phyloP scores from a whole-genome alignment of 1,140 invertebrate species.

The Caerostris darwini region DNA sequence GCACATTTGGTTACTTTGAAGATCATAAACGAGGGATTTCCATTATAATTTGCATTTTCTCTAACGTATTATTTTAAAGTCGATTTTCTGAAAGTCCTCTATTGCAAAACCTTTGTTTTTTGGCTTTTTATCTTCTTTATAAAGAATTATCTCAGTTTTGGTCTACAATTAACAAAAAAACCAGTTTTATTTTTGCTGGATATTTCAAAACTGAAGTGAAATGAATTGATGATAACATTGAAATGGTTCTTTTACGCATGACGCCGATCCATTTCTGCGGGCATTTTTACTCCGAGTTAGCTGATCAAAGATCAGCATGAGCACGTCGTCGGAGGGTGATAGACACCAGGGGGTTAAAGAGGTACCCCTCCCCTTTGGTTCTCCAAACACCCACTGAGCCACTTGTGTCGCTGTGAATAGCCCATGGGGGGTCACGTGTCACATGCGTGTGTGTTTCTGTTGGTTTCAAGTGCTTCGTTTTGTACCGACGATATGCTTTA shows the following conservation, averaged over 20 bases:
- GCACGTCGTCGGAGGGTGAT: conserved; percentile 6
- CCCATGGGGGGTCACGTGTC: conserved; percentile 44
- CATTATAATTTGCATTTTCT: too few relatives aligned
- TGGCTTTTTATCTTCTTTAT: too few relatives aligned
- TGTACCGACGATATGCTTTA: conserved; percentile 26
- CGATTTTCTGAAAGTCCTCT: too few relatives aligned
- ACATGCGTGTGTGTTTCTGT: conserved; percentile 34
- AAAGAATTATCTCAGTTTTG: too few relatives aligned
- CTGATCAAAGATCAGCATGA: conserved; percentile 70
- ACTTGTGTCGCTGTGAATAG: conserved; percentile 39
- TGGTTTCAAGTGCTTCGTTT: conserved; percentile 33
- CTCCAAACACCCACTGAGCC: conserved; percentile 38
- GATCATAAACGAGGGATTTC: too few relatives aligned
- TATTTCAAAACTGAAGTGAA: too few relatives aligned
- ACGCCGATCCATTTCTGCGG: neutral
- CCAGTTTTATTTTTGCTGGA: too few relatives aligned
- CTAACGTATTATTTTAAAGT: too few relatives aligned
- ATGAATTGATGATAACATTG: too few relatives aligned
- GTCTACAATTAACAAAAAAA: too few relatives aligned
- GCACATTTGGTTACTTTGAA: too few relatives aligned
- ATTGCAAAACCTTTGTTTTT: too few relatives aligned
- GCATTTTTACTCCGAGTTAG: conserved; percentile 25
- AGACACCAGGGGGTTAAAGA: conserved; percentile 39
- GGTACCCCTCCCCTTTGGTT: neutral
- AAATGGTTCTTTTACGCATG: conserved; percentile 4